Evolutionary conservation across 2,888 invertebrate genomes (phyloP), one percentile per base, ranked within the genome.

Genomic region (Parnassius glacialis): DNA sequence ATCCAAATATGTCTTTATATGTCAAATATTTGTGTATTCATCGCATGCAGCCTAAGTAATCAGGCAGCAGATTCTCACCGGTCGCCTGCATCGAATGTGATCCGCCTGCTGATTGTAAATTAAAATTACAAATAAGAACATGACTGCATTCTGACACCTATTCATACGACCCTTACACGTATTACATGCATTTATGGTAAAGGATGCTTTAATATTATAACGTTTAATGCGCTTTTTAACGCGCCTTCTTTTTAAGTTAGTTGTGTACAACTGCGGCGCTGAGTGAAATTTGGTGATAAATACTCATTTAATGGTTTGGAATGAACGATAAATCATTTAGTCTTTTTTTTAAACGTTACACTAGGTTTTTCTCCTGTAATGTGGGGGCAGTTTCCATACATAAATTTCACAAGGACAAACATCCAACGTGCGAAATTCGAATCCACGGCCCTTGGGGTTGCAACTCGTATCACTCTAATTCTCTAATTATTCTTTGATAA

Each of bases 61-160:
- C 80, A 83, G 75, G 73, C 74, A 74, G 67, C 69, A 73, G 78
- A 80, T 85, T 85, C 83, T 81, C 84, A 82, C 83, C 76, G 76
- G 71, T 70, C 70, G 69, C 67, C 68, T 69, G 75, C 74, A 68
- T 71, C 65, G 80, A 71, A 81, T 84, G 80, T 78, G 76, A 75
- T 76, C 70, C 67, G 84, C 76, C 72, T 81, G 65, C 71, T 72
- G 76, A 85, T 78, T 69, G 74, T 75, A 70, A 69, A 76, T 81
- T 79, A 79, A 44, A 80, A 79, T 83, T 79, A 78, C 80, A 82
- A 84, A 83, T 80, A 75, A 57, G 64, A 34, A 63, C 65, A 52
- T 64, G 61, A 63, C 62, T 63, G 65, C 62, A 64, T 64, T 66
- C 65, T 67, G 68, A 71, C 68, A 60, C 70, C 71, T 67, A 70